Conservation (phyloP, 2,113 vertebrate genomes). For the Equus przewalskii region DNA sequence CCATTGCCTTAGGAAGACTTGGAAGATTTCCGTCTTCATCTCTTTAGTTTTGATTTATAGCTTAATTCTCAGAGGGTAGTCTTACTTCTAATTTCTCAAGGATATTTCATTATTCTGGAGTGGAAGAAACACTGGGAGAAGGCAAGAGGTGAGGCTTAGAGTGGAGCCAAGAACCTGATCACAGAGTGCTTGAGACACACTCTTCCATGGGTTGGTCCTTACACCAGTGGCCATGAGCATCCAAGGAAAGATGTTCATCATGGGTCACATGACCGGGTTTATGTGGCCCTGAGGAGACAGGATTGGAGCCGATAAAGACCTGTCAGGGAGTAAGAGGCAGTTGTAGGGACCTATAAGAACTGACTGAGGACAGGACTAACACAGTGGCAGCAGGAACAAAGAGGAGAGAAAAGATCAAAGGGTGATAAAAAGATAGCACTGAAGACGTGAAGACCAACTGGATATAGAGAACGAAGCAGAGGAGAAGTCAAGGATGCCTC, state of each 20-base stretch:
- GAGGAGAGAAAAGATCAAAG: not conserved
- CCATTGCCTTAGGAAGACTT: no score
- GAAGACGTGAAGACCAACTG: accelerated
- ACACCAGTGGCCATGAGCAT: accelerated
- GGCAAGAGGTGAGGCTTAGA: not conserved
- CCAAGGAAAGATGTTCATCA: no score
- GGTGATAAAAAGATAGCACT: not conserved
- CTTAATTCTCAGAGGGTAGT: not conserved
- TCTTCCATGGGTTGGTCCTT: accelerated
- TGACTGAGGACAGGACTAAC: not conserved
- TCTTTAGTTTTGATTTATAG: no score
- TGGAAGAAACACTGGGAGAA: accelerated
- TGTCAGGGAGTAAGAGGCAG: not conserved
- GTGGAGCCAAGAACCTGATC: no score
- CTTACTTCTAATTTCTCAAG: not conserved
- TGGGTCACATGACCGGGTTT: accelerated
- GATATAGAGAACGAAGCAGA: not conserved
- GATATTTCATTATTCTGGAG: not conserved
- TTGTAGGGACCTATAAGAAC: not conserved
- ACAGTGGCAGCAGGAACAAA: not conserved
- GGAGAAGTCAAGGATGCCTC: not conserved
- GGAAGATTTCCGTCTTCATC: not conserved
- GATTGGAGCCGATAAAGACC: accelerated
- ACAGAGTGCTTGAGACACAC: not conserved
- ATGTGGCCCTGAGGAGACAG: accelerated